Evolutionary conservation across 1,140 invertebrate genomes (phyloP).

Genomic region (Papilio polyxenes): DNA sequence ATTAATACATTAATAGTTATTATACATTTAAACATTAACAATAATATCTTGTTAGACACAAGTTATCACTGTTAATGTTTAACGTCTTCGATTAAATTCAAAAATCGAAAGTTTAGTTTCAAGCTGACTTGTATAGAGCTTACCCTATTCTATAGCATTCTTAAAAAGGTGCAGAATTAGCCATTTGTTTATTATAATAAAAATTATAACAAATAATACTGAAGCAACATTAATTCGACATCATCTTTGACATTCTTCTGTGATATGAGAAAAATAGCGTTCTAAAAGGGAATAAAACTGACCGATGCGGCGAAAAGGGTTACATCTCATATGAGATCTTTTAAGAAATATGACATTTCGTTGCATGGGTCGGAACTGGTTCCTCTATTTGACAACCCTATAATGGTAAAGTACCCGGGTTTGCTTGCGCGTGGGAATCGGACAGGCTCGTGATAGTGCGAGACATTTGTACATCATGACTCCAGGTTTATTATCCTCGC

Average conservation of each 20-base stretch:
- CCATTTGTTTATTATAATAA: neutral
- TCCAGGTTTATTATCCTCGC: conserved; percentile 37
- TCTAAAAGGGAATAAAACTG: neutral
- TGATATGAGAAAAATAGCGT: neutral
- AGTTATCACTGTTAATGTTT: neutral
- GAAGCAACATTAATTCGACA: neutral
- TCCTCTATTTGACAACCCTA: neutral
- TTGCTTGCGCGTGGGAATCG: conserved; percentile 31
- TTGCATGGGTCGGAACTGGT: neutral
- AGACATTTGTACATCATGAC: conserved; percentile 25
- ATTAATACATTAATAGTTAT: no score
- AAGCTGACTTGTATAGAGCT: neutral
- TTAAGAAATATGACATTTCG: neutral
- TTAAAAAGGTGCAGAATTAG: neutral
- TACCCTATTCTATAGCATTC: neutral
- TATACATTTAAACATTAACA: no score
- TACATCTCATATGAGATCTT: neutral
- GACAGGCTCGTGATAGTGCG: conserved; percentile 17
- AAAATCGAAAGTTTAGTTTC: neutral
- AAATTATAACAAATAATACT: no score
- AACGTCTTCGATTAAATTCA: neutral
- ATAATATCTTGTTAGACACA: neutral
- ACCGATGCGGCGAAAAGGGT: neutral
- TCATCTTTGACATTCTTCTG: neutral
- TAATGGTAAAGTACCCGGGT: neutral